phyloP scores from a whole-genome alignment of 1,140 invertebrate species.

The Laupala kohalensis region DNA sequence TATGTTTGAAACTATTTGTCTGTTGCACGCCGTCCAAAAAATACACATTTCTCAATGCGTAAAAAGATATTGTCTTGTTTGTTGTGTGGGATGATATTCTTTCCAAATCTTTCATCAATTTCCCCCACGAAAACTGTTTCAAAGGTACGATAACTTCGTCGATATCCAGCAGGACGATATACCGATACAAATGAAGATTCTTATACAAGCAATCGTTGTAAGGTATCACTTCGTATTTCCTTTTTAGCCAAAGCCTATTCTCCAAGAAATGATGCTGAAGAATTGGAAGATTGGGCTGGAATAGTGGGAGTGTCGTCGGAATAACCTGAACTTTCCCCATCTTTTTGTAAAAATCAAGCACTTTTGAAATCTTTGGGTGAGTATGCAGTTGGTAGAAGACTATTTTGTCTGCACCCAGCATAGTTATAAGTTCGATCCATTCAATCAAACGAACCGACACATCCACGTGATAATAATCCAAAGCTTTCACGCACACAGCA shows the following conservation, averaged over 20 bases:
- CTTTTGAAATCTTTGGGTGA: constrained; percentile 83
- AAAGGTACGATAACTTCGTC: not conserved
- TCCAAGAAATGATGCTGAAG: no score
- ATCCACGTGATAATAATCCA: constrained; percentile 85
- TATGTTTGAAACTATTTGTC: constrained; percentile 19
- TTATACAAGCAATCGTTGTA: constrained; percentile 64
- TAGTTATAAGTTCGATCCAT: constrained; percentile 78
- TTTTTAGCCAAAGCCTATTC: no score
- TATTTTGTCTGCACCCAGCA: constrained; percentile 82
- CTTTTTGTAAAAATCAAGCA: constrained; percentile 65
- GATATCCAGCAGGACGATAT: not conserved
- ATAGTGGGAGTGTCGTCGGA: no score
- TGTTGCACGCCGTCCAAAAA: constrained; percentile 35
- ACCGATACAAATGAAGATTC: not conserved
- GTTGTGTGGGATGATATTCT: constrained; percentile 14
- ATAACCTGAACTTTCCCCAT: constrained; percentile 46
- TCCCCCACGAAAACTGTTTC: constrained; percentile 26
- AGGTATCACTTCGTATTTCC: constrained; percentile 44
- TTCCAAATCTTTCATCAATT: constrained; percentile 26
- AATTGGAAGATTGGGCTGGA: no score
- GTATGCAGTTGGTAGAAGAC: constrained; percentile 82
- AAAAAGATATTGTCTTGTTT: not conserved
- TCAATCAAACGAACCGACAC: constrained; percentile 76
- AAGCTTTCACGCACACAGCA: constrained; percentile 27
- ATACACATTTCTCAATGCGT: constrained; percentile 31